Base-by-base conservation (phyloP, 2,888 invertebrate species). In the Ormyrus pomaceus region DNA sequence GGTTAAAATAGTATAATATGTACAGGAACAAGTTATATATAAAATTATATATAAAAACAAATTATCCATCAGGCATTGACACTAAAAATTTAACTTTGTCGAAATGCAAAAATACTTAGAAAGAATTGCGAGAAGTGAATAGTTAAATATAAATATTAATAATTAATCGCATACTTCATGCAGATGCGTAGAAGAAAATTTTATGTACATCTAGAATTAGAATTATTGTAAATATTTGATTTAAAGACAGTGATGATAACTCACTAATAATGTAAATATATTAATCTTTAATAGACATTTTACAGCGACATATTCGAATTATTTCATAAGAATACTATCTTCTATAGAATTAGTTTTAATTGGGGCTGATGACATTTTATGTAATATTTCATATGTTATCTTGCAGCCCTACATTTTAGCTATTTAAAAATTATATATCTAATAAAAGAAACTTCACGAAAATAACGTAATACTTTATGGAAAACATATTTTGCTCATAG, bases 341-440 rank as follows among this genome's bases (percentile, higher is more conserved):
- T 34, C 34, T 34, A 64, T 70, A 75, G 75, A 75, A 6, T 50
- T 80, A 72, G 48, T 66, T 62, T 19, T 56, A 62, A 76, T 1
- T 34, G 53, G 58, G 66, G 70, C 70, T 75, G 48, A 61, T 71
- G 48, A 76, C 34, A 68, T n/a, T 75, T 72, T 13, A 53, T 59
- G 56, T 55, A n/a, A 80, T 58, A 80, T 80, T 76, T 62, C 58
- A 79, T 64, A 74, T 79, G 74, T 80, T 76, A n/a, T 66, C n/a
- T 79, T 45, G 34, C 19, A 61, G 58, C 66, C 50, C 51, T 11
- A 56, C 11, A 55, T 11, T 46, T 61, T 61, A 69, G 11, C 56
- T 66, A 66, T 71, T 71, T 53, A 59, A 75, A 65, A 74, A 66
- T 48, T 50, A 56, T 71, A 65, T 75, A 65, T 66, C 8, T 71